Evolutionary conservation across 2,888 invertebrate species (phyloP), one percentile per base, ranked within the genome.

Genomic region (Lithophane semibrunnea): DNA sequence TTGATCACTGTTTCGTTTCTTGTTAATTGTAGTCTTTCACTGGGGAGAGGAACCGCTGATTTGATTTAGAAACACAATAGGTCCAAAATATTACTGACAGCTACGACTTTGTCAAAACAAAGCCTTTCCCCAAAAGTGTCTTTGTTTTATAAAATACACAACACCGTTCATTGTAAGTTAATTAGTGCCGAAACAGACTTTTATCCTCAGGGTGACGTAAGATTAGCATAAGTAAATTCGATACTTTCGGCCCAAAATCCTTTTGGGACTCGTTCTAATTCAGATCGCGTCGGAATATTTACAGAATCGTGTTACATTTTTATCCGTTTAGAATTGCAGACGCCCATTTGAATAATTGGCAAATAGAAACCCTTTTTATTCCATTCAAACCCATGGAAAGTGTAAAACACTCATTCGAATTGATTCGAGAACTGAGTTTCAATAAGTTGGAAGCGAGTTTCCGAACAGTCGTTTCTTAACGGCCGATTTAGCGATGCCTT

Each of bases 211-310:
- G 93, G 95, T 94, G 93, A 93, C 92, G 92, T 94, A 88, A 92
- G 91, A 95, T 95, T 95, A 94, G 92, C 95, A 95, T 95, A 95
- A 95, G 92, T 91, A 95, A 95, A 95, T 95, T 94, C 92, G 92
- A 94, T 93, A 93, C 92, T 92, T 92, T 91, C 88, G 84, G 84
- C 78, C 87, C 85, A 78, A 91, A 92, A 92, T 89, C 91, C 92
- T 91, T 90, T 90, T 83, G 92, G 92, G 92, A 88, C 89, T 89
- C 90, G 88, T 91, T 92, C 90, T 92, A 93, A 93, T 94, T 94
- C 92, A 90, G 89, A 91, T 91, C 90, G 91, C 85, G 90, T 91
- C 86, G 84, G 89, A 90, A 92, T 92, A 92, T 93, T 93, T 91
- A 92, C 91, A 86, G 89, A 92, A 90, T 92, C 90, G 88, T 88